Percentiles rank a stretch among this genome's conserved stretches.
phyloP scores from a whole-genome alignment of 2,113 vertebrate species.

The Numenius arquata region DNA sequence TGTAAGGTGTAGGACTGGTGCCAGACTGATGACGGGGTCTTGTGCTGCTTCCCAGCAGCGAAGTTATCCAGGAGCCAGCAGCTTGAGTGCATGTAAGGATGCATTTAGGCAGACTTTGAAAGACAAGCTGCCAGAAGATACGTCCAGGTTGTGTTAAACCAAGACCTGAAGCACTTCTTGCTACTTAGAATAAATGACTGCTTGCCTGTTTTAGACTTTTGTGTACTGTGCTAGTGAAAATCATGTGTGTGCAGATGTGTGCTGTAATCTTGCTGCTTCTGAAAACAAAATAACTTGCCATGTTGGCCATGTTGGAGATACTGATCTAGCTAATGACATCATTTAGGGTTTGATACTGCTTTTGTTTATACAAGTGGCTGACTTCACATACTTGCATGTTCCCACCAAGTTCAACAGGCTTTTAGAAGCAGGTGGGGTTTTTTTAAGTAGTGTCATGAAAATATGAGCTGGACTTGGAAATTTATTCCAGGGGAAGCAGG shows the following conservation, averaged over 20 bases:
- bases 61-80: neutral
- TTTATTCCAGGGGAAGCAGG: neutral
- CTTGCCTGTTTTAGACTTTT: neutral
- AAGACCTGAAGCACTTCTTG: neutral
- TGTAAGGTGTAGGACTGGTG: neutral
- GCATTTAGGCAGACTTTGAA: neutral
- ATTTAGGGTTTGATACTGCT: neutral
- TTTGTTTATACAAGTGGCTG: neutral
- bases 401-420: neutral
- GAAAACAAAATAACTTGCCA: neutral
- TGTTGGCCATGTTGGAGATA: neutral
- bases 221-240: neutral
- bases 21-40: neutral
- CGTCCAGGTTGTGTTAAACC: neutral
- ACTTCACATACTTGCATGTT: neutral
- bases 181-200: neutral
- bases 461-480: neutral
- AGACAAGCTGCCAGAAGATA: neutral
- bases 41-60: neutral
- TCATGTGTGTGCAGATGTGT: fast-evolving
- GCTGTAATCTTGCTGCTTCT: neutral
- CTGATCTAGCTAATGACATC: neutral
- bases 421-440: neutral
- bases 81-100: neutral
- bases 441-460: neutral